Evolutionary conservation across 2,888 invertebrate species (phyloP), one percentile per base, ranked within the genome.

Genomic region (Hyles lineata): DNA sequence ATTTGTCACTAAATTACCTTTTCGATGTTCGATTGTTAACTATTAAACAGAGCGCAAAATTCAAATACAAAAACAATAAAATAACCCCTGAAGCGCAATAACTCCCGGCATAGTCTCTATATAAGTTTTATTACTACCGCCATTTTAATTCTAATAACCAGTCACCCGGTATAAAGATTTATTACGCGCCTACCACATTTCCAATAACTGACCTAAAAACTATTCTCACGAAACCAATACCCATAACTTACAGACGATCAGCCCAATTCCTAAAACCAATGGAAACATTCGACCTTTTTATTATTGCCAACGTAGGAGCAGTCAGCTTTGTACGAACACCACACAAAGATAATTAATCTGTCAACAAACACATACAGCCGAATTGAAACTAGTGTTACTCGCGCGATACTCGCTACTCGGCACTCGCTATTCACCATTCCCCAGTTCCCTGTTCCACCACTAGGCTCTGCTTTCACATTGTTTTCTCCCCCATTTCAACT

Each of bases 301-400:
- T 70, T 72, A 60, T 50, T 59, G 43, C 43, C 62, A 29, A 58
- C 58, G 73, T 70, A 70, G 70, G 72, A 59, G 35, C 67, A 19
- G 70, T 25, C 70, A 52, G 73, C 52, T 62, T 78, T 78, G 75
- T 75, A 75, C 74, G 72, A 74, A 74, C 73, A 75, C 76, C 75
- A 76, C 75, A 81, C 77, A 78, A 76, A 77, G 77, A 80, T 82
- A 84, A 85, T 83, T 76, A 85, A 82, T 77, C 77, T 83, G 83
- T 80, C 82, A 85, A 82, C 82, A 78, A 73, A 73, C 74, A 75
- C 71, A 73, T 78, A 77, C 76, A 74, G 32, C 23, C 60, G 74
- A 73, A 76, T 73, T 72, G 72, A 80, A 77, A 74, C 74, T 74
- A 72, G 73, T 76, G 72, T 78, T 74, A 58, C 73, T 19, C 60